Evolutionary conservation across 2,888 invertebrate genomes (phyloP).

Genomic region (Camptogramma bilineatum): DNA sequence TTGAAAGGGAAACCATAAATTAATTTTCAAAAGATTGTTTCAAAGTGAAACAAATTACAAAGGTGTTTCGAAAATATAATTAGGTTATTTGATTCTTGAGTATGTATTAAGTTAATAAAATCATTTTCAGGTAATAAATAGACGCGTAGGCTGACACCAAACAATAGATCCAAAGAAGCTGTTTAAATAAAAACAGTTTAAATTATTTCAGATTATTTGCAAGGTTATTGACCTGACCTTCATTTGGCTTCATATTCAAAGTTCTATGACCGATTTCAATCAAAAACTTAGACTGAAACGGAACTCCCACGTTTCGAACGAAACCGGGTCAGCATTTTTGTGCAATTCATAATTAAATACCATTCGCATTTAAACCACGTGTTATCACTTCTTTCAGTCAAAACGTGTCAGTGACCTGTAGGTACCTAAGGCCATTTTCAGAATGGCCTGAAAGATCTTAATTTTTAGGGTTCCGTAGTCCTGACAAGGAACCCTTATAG

Average conservation of each 20-base stretch:
- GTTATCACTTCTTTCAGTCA: background rate
- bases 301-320: background rate
- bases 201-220: background rate
- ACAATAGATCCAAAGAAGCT: too few relatives aligned
- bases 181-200: background rate
- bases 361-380: background rate
- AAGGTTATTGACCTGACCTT: background rate
- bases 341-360: background rate
- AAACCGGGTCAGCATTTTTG: background rate
- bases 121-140: too few relatives aligned
- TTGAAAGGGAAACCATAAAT: too few relatives aligned
- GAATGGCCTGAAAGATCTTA: background rate
- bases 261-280: background rate
- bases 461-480: too few relatives aligned
- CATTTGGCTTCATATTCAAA: background rate
- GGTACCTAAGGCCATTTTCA: background rate
- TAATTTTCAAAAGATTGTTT: too few relatives aligned
- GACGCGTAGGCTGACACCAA: too few relatives aligned
- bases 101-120: too few relatives aligned
- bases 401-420: background rate
- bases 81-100: too few relatives aligned
- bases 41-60: too few relatives aligned
- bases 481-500: too few relatives aligned
- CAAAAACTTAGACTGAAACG: background rate
- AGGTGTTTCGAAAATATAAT: too few relatives aligned